phyloP scores from a whole-genome alignment of 2,797 vertebrate species.

The Arremon aurantiirostris region DNA sequence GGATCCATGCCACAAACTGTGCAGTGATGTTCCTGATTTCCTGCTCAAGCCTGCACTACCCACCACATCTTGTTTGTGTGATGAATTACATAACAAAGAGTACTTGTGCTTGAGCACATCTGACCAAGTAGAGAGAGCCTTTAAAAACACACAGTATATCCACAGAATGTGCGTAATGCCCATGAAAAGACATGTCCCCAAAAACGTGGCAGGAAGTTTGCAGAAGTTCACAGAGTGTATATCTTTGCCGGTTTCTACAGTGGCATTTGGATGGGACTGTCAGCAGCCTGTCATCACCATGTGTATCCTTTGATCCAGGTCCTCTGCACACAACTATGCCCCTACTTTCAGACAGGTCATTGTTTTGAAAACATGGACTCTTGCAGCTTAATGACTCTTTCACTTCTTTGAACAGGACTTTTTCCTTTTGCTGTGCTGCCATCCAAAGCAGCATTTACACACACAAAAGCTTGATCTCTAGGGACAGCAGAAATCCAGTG shows the following conservation, averaged over 20 bases:
- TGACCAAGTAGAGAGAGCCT: background rate
- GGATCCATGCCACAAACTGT: background rate
- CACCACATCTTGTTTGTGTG: fast-evolving
- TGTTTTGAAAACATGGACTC: background rate
- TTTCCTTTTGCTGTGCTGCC: background rate
- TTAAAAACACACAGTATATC: background rate
- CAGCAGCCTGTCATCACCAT: background rate
- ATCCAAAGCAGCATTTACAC: background rate
- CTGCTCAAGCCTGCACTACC: background rate
- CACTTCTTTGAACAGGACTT: background rate
- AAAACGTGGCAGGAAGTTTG: background rate
- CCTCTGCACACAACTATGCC: background rate
- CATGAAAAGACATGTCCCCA: background rate
- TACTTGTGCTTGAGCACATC: background rate
- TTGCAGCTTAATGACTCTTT: background rate
- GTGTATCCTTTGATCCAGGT: background rate
- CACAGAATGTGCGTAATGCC: background rate
- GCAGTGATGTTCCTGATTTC: background rate
- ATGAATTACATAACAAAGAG: background rate
- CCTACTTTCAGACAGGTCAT: background rate
- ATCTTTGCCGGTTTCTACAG: background rate
- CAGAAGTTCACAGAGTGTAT: background rate
- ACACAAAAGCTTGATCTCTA: background rate
- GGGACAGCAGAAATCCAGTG: background rate
- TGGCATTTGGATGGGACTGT: background rate